Conservation (phyloP, 2,797 vertebrate genomes). For the Dipus sagitta region DNA sequence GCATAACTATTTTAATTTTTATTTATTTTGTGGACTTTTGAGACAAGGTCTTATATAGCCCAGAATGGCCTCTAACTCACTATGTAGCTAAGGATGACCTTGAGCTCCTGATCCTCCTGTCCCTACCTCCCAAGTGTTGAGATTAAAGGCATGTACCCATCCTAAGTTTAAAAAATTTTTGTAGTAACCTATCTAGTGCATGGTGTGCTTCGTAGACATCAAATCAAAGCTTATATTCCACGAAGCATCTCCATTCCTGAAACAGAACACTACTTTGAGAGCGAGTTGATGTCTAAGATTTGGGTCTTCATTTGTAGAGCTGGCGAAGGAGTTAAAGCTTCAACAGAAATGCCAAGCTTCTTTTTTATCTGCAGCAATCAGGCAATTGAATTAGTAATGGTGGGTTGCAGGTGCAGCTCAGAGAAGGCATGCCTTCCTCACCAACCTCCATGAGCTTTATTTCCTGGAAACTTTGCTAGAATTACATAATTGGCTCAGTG, state of each 20-base stretch:
- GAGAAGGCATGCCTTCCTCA: neutral
- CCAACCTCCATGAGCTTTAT: neutral
- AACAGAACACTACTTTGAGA: neutral
- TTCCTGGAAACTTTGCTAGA: constrained; percentile 43
- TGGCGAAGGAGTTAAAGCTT: neutral
- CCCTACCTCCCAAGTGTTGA: neutral
- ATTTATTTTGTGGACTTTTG: neutral
- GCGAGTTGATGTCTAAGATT: neutral
- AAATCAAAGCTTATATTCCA: neutral
- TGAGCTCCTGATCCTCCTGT: neutral
- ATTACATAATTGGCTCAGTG: constrained; percentile 1
- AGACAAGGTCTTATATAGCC: neutral
- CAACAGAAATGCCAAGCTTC: neutral
- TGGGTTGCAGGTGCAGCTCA: neutral
- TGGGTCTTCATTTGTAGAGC: constrained; percentile 14
- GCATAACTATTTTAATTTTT: constrained; percentile 30
- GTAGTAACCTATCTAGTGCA: neutral
- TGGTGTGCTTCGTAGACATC: constrained; percentile 10
- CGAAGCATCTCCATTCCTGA: neutral
- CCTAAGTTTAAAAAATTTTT: constrained; percentile 18
- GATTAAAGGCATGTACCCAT: neutral
- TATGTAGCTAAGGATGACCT: neutral
- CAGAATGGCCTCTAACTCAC: neutral
- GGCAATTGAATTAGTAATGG: constrained; percentile 18
- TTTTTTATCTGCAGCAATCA: neutral